Conservation (phyloP, 2,113 vertebrate species). For the Oceanodroma tethys region DNA sequence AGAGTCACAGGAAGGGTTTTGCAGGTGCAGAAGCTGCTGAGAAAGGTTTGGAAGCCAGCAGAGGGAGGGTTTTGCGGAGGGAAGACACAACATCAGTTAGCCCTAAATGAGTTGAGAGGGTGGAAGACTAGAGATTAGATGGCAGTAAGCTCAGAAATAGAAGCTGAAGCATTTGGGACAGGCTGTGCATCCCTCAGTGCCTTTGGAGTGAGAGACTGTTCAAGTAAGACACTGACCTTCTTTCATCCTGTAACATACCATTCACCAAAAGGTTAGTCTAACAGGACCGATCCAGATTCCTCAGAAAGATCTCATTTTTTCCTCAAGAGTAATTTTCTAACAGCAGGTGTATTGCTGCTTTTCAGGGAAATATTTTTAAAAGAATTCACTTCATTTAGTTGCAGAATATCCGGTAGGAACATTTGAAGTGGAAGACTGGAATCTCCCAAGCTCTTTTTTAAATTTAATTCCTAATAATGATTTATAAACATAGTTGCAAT, state of each 20-base stretch:
- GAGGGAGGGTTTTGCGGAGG: background rate
- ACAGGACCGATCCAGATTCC: background rate
- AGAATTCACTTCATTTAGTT: background rate
- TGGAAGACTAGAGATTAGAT: background rate
- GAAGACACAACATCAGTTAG: background rate
- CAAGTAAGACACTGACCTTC: background rate
- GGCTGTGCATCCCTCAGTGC: background rate
- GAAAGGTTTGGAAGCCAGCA: background rate
- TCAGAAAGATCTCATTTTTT: background rate
- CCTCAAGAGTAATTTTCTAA: background rate
- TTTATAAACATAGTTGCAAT: background rate
- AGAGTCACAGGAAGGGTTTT: background rate
- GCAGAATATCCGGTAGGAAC: background rate
- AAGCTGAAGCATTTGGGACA: background rate
- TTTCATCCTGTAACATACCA: background rate
- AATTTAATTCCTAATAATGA: background rate
- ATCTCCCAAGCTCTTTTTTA: background rate
- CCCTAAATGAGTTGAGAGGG: background rate
- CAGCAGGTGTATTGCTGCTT: background rate
- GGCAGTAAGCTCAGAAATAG: background rate
- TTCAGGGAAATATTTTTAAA: background rate
- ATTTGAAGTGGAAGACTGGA: background rate
- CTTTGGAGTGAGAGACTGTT: background rate
- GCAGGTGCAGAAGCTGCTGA: background rate
- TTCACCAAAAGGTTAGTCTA: background rate